Percentiles rank a stretch among this genome's conserved stretches.
phyloP scores from a whole-genome alignment of 2,797 vertebrate species.

The Syndactyla subalaris region DNA sequence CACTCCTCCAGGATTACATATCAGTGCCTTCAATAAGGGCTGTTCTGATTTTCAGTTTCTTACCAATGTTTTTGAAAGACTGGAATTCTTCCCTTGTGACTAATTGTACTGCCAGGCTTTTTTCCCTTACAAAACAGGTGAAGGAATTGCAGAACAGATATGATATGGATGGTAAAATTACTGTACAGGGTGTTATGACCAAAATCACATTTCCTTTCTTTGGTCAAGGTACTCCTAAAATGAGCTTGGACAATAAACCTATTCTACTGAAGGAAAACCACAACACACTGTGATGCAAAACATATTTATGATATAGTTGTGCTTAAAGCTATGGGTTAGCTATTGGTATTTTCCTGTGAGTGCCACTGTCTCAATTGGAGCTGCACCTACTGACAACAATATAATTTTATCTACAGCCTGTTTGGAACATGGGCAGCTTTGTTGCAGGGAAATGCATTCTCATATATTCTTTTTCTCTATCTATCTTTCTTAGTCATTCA shows the following conservation, averaged over 20 bases:
- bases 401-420: slow-evolving; percentile 4
- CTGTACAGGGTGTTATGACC: not conserved
- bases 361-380: not conserved
- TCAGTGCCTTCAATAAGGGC: not conserved
- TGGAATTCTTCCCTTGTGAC: not conserved
- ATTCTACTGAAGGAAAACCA: not conserved
- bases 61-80: not conserved
- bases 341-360: not conserved
- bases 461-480: not conserved
- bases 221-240: not conserved
- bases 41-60: not conserved
- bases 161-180: not conserved
- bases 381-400: not conserved
- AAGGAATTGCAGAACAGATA: not conserved
- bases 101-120: not conserved
- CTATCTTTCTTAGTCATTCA: slow-evolving; percentile 21
- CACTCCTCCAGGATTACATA: not conserved
- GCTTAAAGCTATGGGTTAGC: not conserved
- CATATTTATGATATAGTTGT: not conserved
- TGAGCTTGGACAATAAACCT: not conserved
- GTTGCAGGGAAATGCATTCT: slow-evolving; percentile 28
- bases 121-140: not conserved
- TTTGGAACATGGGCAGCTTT: slow-evolving; percentile 5
- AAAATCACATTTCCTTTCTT: not conserved
- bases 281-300: not conserved